Evolutionary conservation across 2,888 invertebrate genomes (phyloP).

Genomic region (Nezara viridula): DNA sequence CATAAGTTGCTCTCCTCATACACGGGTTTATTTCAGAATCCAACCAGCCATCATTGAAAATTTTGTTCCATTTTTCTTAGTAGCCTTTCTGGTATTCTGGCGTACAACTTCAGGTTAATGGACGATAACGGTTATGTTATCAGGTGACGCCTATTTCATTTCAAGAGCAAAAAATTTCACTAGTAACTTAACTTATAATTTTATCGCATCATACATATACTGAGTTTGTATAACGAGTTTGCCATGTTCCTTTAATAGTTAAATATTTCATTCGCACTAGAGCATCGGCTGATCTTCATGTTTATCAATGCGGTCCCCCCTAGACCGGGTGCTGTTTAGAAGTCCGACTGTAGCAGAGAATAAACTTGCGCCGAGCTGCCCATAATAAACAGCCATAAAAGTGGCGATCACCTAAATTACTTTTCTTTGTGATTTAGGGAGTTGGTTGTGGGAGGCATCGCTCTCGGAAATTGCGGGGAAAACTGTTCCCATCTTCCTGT

Average conservation of each 20-base stretch:
- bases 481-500: neutral
- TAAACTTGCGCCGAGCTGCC: neutral
- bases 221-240: neutral
- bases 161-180: too few species aligned
- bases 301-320: neutral
- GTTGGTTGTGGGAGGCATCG: constrained; percentile 13
- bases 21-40: too few species aligned
- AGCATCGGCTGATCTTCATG: neutral
- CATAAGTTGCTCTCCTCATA: too few species aligned
- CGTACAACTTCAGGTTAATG: too few species aligned
- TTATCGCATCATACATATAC: too few species aligned
- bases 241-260: neutral
- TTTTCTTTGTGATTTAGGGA: constrained; percentile 40
- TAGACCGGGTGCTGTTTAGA: neutral
- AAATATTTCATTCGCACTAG: neutral
- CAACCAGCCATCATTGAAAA: too few species aligned
- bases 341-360: neutral
- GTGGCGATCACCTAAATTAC: constrained; percentile 41
- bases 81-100: too few species aligned
- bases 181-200: too few species aligned
- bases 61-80: too few species aligned
- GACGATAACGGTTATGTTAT: too few species aligned
- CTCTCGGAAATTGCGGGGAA: neutral
- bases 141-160: too few species aligned
- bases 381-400: constrained; percentile 44